A percentile compares a stretch with the other conserved stretches of the same genome.
These are phyloP conservation scores for Caenorhabditis sp. DNA, from an alignment of 2,888 invertebrate genomes.

Conservation along the genomic window DNA sequence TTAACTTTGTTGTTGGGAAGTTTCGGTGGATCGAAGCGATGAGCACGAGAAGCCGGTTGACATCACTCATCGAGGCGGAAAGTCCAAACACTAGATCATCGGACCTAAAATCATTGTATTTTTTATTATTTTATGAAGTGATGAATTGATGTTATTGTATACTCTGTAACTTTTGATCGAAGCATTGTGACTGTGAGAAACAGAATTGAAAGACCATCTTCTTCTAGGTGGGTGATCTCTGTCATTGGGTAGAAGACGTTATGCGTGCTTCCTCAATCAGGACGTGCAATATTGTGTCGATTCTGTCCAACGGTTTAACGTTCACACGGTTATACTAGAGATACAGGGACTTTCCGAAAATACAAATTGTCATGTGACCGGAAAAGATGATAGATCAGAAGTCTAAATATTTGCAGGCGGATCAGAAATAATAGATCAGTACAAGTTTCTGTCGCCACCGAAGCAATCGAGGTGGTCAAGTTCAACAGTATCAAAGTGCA, in stretches of 20 bases:
- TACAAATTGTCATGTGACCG: conserved; percentile 55
- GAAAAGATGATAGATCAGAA: conserved; percentile 56
- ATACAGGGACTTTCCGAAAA: conserved; percentile 39
- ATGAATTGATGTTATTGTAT: conserved; percentile 32
- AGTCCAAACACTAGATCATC: conserved; percentile 48
- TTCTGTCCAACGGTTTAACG: conserved; percentile 29
- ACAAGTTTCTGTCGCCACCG: not conserved
- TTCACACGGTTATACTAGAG: conserved; percentile 33
- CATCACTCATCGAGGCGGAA: conserved; percentile 45
- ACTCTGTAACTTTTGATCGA: conserved; percentile 3
- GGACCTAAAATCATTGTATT: conserved; percentile 30
- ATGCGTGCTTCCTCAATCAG: conserved; percentile 17
- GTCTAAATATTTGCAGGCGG: conserved; percentile 33
- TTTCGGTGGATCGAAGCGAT: conserved; percentile 62
- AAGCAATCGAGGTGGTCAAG: conserved; percentile 6
- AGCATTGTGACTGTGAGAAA: conserved; percentile 39
- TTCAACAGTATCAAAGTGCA: conserved; percentile 1
- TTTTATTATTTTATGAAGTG: conserved; percentile 1
- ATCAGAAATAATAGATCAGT: not conserved
- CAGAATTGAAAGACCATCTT: conserved; percentile 38
- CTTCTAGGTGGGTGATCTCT: conserved; percentile 21
- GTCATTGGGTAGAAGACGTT: not conserved
- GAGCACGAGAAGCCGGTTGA: conserved; percentile 61
- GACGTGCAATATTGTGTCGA: conserved; percentile 37
- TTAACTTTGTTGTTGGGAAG: conserved; percentile 55